Percentiles rank a stretch among this genome's conserved stretches.
Conservation (phyloP, 2,113 vertebrate genomes). For the Lepus americanus region DNA sequence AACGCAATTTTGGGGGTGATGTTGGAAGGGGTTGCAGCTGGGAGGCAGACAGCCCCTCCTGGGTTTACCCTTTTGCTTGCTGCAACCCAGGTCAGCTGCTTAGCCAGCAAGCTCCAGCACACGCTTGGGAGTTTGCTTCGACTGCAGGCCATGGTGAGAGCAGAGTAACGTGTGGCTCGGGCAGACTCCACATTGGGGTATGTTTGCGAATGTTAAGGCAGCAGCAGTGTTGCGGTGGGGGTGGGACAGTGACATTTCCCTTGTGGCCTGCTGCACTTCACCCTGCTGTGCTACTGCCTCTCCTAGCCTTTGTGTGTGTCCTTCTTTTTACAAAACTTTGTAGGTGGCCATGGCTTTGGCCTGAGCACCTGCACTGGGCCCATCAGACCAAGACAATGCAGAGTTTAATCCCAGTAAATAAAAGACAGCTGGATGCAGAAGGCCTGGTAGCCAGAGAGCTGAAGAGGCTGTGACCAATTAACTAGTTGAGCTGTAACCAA, state of each 20-base stretch:
- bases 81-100: neutral
- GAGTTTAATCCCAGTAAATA: too few species aligned
- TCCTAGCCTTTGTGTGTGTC: too few species aligned
- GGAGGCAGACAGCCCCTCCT: neutral
- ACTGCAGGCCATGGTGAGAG: fast-evolving
- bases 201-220: neutral
- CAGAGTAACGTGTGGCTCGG: too few species aligned
- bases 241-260: too few species aligned
- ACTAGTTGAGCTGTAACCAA: too few species aligned
- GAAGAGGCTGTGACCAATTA: too few species aligned
- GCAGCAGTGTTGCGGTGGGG: neutral
- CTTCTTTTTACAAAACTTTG: too few species aligned
- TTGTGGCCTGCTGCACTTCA: fast-evolving
- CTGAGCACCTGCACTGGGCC: too few species aligned
- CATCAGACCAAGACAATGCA: too few species aligned
- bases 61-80: neutral
- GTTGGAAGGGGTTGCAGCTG: neutral
- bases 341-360: too few species aligned
- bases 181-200: neutral
- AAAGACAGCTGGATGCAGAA: too few species aligned
- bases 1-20: neutral
- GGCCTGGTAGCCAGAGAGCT: too few species aligned
- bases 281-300: neutral
- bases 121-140: neutral
- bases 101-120: neutral